Evolutionary conservation across 2,113 vertebrate genomes (phyloP).

Genomic region (Platichthys stellatus): DNA sequence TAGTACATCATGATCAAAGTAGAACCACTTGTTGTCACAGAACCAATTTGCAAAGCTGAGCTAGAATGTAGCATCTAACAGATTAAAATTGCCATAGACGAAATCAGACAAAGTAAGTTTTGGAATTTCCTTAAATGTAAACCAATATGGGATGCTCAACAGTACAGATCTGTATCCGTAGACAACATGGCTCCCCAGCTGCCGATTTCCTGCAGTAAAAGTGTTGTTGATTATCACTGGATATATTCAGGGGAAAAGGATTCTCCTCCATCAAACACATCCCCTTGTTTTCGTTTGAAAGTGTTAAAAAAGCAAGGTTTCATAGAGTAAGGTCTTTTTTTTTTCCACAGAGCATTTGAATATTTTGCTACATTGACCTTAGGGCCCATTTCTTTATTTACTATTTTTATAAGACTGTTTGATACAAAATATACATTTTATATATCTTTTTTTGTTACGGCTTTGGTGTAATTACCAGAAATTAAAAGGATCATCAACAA

Average conservation of each 20-base stretch:
- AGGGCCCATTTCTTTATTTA: too few relatives aligned
- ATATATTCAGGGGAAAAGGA: not conserved
- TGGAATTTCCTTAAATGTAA: not conserved
- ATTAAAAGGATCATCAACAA: not conserved
- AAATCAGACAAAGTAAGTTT: not conserved
- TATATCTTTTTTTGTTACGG: not conserved
- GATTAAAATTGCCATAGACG: not conserved
- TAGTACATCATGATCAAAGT: conserved; percentile 11
- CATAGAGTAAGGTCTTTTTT: not conserved
- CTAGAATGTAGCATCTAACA: too few relatives aligned
- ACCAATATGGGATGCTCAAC: not conserved
- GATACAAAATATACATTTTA: not conserved
- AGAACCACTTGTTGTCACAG: conserved; percentile 15
- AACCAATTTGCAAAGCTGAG: not conserved
- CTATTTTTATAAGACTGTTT: not conserved
- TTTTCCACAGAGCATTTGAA: not conserved
- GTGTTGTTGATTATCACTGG: conserved; percentile 24
- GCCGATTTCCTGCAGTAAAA: conserved; percentile 1
- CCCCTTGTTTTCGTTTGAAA: conserved; percentile 1
- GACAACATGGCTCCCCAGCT: not conserved
- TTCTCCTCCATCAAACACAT: not conserved
- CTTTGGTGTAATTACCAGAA: not conserved
- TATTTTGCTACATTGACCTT: too few relatives aligned
- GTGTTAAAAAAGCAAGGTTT: not conserved
- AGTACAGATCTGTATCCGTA: not conserved